Evolutionary conservation across 2,797 vertebrate species (phyloP).

Genomic region (Myripristis jacobus): DNA sequence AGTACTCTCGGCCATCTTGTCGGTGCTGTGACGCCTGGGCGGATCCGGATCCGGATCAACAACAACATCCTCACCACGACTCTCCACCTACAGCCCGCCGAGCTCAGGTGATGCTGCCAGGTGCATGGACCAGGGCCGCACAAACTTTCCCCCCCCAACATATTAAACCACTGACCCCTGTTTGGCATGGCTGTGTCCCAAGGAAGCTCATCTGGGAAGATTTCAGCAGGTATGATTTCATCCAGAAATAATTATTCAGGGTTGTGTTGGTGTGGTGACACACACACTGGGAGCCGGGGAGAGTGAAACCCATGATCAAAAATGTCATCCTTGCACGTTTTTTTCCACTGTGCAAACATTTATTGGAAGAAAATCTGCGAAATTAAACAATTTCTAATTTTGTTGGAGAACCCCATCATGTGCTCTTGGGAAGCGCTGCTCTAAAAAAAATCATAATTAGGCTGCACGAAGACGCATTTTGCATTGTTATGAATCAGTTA

Average conservation of each 20-base stretch:
- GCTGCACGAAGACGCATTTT: too few relatives aligned
- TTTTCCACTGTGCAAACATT: too few relatives aligned
- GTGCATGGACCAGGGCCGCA: background rate
- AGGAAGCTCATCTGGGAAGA: too few relatives aligned
- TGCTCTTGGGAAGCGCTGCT: too few relatives aligned
- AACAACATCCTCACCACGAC: conserved; percentile 78
- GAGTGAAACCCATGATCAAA: background rate
- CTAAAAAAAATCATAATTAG: too few relatives aligned
- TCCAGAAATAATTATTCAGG: background rate
- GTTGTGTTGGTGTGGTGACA: too few relatives aligned
- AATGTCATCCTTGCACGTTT: too few relatives aligned
- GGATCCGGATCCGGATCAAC: conserved; percentile 84
- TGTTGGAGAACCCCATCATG: too few relatives aligned
- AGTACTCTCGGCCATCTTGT: conserved; percentile 86
- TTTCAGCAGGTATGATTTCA: too few relatives aligned
- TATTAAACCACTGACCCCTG: background rate
- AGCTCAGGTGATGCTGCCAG: conserved; percentile 22
- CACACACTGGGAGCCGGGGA: background rate
- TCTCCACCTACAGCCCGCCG: background rate
- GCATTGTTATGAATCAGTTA: too few relatives aligned
- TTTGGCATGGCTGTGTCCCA: background rate
- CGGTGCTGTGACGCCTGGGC: conserved; percentile 83
- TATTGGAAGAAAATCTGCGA: too few relatives aligned
- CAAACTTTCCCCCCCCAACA: background rate
- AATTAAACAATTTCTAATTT: too few relatives aligned